These are phyloP conservation scores for Philaethria dido DNA, from an alignment of 2,888 invertebrate species.

Conservation along the genomic window DNA sequence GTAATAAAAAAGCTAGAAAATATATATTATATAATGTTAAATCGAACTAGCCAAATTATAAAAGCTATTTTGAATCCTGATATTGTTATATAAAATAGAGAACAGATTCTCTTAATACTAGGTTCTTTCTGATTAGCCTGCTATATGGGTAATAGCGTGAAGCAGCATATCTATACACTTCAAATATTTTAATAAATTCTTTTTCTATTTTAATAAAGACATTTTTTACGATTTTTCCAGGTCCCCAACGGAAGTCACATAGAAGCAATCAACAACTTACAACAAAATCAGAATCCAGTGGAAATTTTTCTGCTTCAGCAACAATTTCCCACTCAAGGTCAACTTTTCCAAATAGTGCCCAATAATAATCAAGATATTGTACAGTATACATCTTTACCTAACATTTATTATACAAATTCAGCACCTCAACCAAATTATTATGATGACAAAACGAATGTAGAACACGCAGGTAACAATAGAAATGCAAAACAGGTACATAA, in stretches of 20 bases:
- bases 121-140: too few species aligned
- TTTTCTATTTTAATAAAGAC: too few species aligned
- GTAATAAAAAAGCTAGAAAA: not conserved
- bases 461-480: slow-evolving; percentile 47
- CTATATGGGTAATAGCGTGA: too few species aligned
- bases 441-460: slow-evolving; percentile 54
- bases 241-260: slow-evolving; percentile 46
- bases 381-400: slow-evolving; percentile 48
- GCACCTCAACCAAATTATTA: slow-evolving; percentile 51
- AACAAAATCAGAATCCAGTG: slow-evolving; percentile 50
- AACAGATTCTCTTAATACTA: too few species aligned
- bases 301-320: slow-evolving; percentile 67
- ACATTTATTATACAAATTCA: slow-evolving; percentile 48
- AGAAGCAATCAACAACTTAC: slow-evolving; percentile 30
- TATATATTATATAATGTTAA: too few species aligned
- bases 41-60: too few species aligned
- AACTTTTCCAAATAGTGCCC: slow-evolving; percentile 48
- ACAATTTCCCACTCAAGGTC: slow-evolving; percentile 53
- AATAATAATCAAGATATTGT: slow-evolving; percentile 43
- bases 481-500: slow-evolving; percentile 32
- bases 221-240: too few species aligned
- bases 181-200: too few species aligned
- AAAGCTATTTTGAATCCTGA: too few species aligned
- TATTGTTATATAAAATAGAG: too few species aligned
- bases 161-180: too few species aligned